Percentiles rank a stretch among this genome's conserved stretches.
Evolutionary conservation across 1,140 invertebrate species (phyloP).

Genomic region (Drosophila orena): DNA sequence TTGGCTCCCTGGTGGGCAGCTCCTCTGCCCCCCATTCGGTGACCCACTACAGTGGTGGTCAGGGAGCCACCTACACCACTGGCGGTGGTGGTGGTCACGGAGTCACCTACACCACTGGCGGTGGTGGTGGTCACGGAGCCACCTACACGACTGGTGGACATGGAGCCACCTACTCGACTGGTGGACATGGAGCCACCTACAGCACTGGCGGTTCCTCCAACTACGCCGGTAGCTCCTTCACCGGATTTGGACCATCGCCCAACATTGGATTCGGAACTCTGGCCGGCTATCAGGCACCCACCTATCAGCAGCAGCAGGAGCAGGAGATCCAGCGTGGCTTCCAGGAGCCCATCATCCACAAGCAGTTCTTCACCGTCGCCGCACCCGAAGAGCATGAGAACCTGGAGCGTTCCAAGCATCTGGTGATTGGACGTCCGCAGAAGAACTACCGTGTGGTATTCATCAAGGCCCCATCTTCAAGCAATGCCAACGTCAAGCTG

Average conservation of each 20-base stretch:
- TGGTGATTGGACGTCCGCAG: slow-evolving; percentile 87
- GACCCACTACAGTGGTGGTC: slow-evolving; percentile 20
- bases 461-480: slow-evolving; percentile 93
- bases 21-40: slow-evolving; percentile 14
- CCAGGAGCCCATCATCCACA: slow-evolving; percentile 73
- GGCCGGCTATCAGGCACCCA: slow-evolving; percentile 65
- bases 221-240: slow-evolving; percentile 36
- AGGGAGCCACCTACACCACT: slow-evolving; percentile 11
- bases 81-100: slow-evolving; percentile 4
- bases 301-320: slow-evolving; percentile 69
- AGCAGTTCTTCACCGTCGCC: slow-evolving; percentile 78
- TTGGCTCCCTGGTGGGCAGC: slow-evolving; percentile 58
- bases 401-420: slow-evolving; percentile 69
- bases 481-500: slow-evolving; percentile 85
- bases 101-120: background rate
- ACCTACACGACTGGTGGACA: slow-evolving; percentile 15
- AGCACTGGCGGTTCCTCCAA: background rate
- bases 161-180: background rate
- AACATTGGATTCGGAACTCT: slow-evolving; percentile 65
- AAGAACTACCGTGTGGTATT: slow-evolving; percentile 95
- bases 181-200: background rate
- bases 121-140: background rate
- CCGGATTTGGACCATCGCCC: slow-evolving; percentile 59
- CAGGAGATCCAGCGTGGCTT: slow-evolving; percentile 61
- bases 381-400: slow-evolving; percentile 79